phyloP scores from a whole-genome alignment of 2,888 invertebrate genomes.

The Nasonovia ribisnigri region DNA sequence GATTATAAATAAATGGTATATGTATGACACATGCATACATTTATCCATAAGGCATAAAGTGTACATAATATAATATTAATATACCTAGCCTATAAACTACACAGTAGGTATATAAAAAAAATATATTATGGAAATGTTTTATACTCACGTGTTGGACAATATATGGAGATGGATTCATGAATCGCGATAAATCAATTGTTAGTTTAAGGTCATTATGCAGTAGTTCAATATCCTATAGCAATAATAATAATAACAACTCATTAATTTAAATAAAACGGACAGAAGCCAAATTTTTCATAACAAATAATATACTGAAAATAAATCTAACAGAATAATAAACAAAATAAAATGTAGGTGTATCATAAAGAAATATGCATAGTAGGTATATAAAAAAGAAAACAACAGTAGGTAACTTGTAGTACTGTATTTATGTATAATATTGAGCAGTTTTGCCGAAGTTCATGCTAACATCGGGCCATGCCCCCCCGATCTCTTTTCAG shows the following conservation, averaged over 20 bases:
- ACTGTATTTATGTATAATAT: too few relatives aligned
- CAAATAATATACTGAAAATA: neutral
- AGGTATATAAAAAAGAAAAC: neutral
- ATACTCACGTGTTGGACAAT: conserved; percentile 81
- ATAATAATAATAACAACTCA: conserved; percentile 15
- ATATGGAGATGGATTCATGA: conserved; percentile 96
- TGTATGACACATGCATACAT: neutral
- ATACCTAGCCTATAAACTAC: neutral
- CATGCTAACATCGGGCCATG: too few relatives aligned
- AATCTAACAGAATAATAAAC: too few relatives aligned
- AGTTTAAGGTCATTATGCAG: conserved; percentile 82
- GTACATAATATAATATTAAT: neutral
- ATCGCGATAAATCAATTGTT: conserved; percentile 89
- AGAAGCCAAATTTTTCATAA: neutral
- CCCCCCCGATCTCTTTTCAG: too few relatives aligned
- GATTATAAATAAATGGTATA: neutral
- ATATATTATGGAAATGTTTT: neutral
- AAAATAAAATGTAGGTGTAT: neutral
- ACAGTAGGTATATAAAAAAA: neutral
- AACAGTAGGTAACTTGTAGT: neutral
- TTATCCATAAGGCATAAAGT: neutral
- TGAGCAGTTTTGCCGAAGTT: too few relatives aligned
- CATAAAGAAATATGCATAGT: neutral
- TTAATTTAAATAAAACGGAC: neutral
- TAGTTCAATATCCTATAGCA: conserved; percentile 75